phyloP scores from a whole-genome alignment of 2,113 vertebrate species.

The Pangasianodon hypophthalmus region DNA sequence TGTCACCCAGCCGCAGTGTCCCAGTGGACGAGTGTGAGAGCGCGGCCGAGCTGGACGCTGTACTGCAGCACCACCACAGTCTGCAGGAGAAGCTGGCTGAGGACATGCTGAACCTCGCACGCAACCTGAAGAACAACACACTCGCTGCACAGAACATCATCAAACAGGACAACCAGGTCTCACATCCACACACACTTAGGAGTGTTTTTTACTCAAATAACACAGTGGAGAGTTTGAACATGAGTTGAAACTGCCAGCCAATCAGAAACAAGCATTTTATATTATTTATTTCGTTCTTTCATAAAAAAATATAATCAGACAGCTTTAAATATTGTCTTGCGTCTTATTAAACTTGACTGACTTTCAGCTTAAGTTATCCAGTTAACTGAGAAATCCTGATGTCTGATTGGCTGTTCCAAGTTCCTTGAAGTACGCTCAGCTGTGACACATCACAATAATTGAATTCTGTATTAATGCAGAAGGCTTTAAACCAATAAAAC shows the following conservation, averaged over 20 bases:
- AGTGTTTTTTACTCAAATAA: neutral
- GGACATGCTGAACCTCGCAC: slow-evolving; percentile 94
- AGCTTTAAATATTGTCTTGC: no score
- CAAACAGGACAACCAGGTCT: slow-evolving; percentile 97
- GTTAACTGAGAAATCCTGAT: neutral
- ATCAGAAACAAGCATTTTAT: neutral
- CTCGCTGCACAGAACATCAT: slow-evolving; percentile 94
- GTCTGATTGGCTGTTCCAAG: neutral
- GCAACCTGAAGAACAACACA: slow-evolving; percentile 94
- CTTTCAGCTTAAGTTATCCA: neutral
- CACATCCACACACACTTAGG: neutral
- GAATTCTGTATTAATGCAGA: no score
- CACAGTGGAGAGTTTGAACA: neutral
- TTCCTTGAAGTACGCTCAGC: no score
- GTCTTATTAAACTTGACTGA: neutral
- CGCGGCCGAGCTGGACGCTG: slow-evolving; percentile 83
- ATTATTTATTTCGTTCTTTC: neutral
- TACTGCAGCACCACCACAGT: slow-evolving; percentile 89
- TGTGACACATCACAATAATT: no score
- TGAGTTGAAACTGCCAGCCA: neutral
- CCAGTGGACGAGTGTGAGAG: slow-evolving; percentile 84
- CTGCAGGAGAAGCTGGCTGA: slow-evolving; percentile 95
- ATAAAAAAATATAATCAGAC: no score
- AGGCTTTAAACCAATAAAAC: no score
- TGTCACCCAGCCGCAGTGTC: slow-evolving; percentile 66